A percentile compares a stretch with the other conserved stretches of the same genome.
Evolutionary conservation across 2,113 vertebrate genomes (phyloP).

Genomic region (Periophthalmus modestus): DNA sequence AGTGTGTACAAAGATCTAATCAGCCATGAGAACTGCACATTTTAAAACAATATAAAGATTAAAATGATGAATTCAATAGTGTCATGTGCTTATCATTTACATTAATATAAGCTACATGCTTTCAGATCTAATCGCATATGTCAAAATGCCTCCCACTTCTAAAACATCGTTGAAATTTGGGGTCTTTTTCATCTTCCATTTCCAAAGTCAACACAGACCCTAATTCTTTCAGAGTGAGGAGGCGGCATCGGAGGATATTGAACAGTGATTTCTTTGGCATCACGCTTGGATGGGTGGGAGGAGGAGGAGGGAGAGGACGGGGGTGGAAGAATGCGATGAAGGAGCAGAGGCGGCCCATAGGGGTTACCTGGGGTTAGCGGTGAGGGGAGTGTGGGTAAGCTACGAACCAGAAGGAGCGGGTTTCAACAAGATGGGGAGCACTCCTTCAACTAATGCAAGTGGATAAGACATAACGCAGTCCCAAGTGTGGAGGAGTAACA

Average conservation of each 20-base stretch:
- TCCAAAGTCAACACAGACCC: slow-evolving; percentile 73
- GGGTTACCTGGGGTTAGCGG: slow-evolving; percentile 55
- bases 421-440: slow-evolving; percentile 3
- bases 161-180: slow-evolving; percentile 55
- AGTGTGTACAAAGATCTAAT: slow-evolving; percentile 11
- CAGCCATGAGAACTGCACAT: not conserved
- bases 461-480: not conserved
- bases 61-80: slow-evolving; percentile 17
- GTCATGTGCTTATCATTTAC: slow-evolving; percentile 17
- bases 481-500: not conserved
- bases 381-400: slow-evolving; percentile 1
- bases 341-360: slow-evolving; percentile 10
- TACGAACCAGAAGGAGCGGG: not conserved
- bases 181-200: slow-evolving; percentile 48
- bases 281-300: slow-evolving; percentile 23
- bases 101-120: slow-evolving; percentile 36
- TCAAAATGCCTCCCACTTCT: slow-evolving; percentile 46
- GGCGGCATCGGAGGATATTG: slow-evolving; percentile 54
- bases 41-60: slow-evolving; percentile 8
- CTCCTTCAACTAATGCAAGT: not conserved
- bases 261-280: slow-evolving; percentile 66
- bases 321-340: slow-evolving; percentile 55
- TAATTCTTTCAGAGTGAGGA: slow-evolving; percentile 50
- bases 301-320: slow-evolving; percentile 38
- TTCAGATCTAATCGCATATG: slow-evolving; percentile 47